A percentile compares a stretch with the other conserved stretches of the same genome.
Evolutionary conservation across 2,888 invertebrate genomes (phyloP).

Genomic region (Drosophila mimetica): DNA sequence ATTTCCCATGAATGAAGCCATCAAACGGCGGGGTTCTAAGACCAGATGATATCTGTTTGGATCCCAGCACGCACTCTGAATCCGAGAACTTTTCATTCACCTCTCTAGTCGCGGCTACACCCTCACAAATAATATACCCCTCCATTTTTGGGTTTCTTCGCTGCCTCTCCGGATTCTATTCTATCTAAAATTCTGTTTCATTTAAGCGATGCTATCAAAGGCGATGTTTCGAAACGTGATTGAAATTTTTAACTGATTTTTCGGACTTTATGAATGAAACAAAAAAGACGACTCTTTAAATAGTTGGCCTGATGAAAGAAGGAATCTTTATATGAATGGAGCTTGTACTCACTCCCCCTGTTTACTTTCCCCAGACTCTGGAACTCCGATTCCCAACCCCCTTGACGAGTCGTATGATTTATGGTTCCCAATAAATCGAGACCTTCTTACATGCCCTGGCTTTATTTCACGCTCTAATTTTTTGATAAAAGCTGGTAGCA

Average conservation of each 20-base stretch:
- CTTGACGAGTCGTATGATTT: slow-evolving; percentile 54
- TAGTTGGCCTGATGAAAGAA: slow-evolving; percentile 1
- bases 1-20: slow-evolving; percentile 68
- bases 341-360: background rate
- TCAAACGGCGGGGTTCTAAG: slow-evolving; percentile 23
- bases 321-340: slow-evolving; percentile 14
- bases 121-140: slow-evolving; percentile 21
- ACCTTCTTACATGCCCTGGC: slow-evolving; percentile 18
- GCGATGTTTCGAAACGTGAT: slow-evolving; percentile 49
- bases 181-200: slow-evolving; percentile 70
- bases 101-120: slow-evolving; percentile 35
- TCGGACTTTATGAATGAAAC: slow-evolving; percentile 63
- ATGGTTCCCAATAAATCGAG: slow-evolving; percentile 67
- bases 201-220: slow-evolving; percentile 66
- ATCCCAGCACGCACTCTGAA: slow-evolving; percentile 67
- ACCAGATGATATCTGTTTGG: slow-evolving; percentile 17
- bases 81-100: slow-evolving; percentile 62
- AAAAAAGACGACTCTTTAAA: slow-evolving; percentile 48
- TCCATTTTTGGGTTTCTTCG: slow-evolving; percentile 7
- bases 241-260: slow-evolving; percentile 56
- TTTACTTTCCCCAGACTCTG: background rate
- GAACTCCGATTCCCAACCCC: background rate
- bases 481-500: slow-evolving; percentile 68
- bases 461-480: slow-evolving; percentile 77
- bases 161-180: slow-evolving; percentile 54